Evolutionary conservation across 2,113 vertebrate genomes (phyloP).

Genomic region (Gallinago undulata): DNA sequence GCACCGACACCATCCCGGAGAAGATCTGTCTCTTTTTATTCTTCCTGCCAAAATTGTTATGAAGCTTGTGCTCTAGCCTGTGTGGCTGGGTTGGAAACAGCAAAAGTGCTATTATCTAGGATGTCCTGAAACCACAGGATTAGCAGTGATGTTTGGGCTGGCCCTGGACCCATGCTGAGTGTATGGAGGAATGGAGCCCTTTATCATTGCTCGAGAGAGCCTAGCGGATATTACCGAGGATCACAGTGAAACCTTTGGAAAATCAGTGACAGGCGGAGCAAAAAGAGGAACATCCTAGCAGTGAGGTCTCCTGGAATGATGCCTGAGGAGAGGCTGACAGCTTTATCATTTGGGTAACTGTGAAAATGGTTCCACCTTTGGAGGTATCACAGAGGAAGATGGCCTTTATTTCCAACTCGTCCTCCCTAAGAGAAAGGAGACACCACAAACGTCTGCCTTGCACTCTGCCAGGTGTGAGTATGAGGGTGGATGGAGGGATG

Average conservation of each 20-base stretch:
- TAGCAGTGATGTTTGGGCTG: accelerated
- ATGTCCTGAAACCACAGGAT: neutral
- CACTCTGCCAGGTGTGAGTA: neutral
- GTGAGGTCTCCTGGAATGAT: neutral
- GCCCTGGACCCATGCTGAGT: neutral
- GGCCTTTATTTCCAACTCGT: neutral
- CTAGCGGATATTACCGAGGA: too few species aligned
- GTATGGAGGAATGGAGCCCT: neutral
- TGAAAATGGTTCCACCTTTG: neutral
- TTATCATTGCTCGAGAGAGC: neutral
- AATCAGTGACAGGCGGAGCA: neutral
- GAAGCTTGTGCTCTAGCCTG: neutral
- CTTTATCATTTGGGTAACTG: neutral
- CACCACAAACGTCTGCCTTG: neutral
- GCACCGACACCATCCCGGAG: neutral
- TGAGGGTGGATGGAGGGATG: neutral
- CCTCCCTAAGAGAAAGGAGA: neutral
- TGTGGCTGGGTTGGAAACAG: neutral
- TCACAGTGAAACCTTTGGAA: neutral
- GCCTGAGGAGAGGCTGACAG: neutral
- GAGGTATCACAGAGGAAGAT: neutral
- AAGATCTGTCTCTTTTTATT: neutral
- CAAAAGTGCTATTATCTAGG: neutral
- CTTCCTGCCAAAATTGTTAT: neutral
- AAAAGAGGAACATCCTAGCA: neutral